phyloP scores from a whole-genome alignment of 2,888 invertebrate genomes.

The Plagodis dolabraria region DNA sequence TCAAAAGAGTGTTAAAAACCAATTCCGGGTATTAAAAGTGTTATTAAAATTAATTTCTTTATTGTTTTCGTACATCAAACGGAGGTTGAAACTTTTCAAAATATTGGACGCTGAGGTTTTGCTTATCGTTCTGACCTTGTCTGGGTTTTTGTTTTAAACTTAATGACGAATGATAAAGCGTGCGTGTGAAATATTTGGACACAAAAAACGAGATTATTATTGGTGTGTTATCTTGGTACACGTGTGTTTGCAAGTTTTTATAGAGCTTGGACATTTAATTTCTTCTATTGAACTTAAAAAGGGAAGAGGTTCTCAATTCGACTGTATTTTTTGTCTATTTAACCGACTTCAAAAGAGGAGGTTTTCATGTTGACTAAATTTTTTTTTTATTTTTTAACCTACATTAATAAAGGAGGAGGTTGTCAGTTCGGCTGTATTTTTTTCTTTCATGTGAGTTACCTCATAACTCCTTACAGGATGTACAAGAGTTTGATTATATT shows the following conservation, averaged over 20 bases:
- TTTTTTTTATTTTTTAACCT: too few relatives aligned
- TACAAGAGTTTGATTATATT: too few relatives aligned
- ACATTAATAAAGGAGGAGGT: too few relatives aligned
- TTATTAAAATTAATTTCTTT: conserved; percentile 21
- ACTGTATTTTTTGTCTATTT: too few relatives aligned
- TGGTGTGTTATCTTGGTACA: not conserved
- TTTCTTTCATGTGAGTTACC: too few relatives aligned
- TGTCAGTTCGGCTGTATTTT: too few relatives aligned
- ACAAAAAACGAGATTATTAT: conserved; percentile 6
- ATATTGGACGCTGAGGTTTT: conserved; percentile 16
- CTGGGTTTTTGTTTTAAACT: conserved; percentile 20
- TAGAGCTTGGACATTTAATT: too few relatives aligned
- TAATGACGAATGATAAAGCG: conserved; percentile 25
- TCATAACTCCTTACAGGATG: too few relatives aligned
- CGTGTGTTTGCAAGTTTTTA: not conserved
- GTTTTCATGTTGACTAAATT: too few relatives aligned
- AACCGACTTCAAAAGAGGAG: too few relatives aligned
- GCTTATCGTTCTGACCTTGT: conserved; percentile 21
- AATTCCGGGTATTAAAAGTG: conserved; percentile 20
- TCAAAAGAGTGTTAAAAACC: conserved; percentile 12
- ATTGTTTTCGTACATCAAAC: conserved; percentile 7
- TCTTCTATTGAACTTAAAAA: too few relatives aligned
- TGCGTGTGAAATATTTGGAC: conserved; percentile 21
- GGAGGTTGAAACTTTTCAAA: conserved; percentile 19
- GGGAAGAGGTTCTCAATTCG: too few relatives aligned